Evolutionary conservation across 2,888 invertebrate species (phyloP).

Genomic region (Pollenia labialis): DNA sequence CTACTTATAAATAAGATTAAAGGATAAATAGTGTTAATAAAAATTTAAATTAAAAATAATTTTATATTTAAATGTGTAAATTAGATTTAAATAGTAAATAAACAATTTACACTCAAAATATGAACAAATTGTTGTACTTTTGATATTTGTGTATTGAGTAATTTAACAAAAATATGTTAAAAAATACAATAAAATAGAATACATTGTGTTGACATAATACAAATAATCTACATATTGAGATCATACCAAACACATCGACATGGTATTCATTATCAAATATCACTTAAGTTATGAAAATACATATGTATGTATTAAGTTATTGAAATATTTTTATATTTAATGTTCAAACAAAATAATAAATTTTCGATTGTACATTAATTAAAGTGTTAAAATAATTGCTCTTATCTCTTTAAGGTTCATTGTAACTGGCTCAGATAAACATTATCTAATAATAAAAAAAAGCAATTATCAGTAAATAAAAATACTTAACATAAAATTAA

Average conservation of each 20-base stretch:
- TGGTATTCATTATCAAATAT: background rate
- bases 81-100: background rate
- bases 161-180: background rate
- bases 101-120: background rate
- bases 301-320: background rate
- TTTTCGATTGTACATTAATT: background rate
- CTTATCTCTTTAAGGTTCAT: background rate
- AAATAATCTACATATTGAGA: too few species aligned
- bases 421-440: background rate
- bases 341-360: background rate
- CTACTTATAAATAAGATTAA: too few species aligned
- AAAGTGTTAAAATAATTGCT: slow-evolving; percentile 1
- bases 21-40: too few species aligned
- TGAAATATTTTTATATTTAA: background rate
- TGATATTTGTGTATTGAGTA: background rate
- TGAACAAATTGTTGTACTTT: background rate
- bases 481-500: background rate
- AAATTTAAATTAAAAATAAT: background rate
- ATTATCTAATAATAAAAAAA: background rate
- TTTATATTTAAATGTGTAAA: background rate
- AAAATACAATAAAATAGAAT: too few species aligned
- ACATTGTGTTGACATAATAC: too few species aligned
- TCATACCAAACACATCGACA: too few species aligned
- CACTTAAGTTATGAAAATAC: slow-evolving; percentile 4
- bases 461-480: background rate